Base-by-base conservation (phyloP, 1,140 invertebrate genomes). In the Cydia strobilella region DNA sequence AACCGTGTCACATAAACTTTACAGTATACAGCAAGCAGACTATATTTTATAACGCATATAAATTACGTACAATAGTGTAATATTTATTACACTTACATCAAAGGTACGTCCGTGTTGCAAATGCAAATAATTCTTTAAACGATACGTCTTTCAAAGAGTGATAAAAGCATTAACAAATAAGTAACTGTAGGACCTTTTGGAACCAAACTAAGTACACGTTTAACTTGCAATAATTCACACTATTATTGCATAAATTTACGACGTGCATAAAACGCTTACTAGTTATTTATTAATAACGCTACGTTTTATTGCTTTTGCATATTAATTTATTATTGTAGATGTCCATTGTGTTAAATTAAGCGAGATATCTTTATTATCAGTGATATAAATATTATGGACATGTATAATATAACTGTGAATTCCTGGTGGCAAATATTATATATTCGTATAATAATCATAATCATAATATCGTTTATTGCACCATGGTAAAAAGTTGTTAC, bases 221-320 rank as follows among this genome's bases (percentile, higher is more conserved):
- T 39, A 23, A 23, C 39, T 5, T n/a, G 35, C 23, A 72, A 20
- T 72, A 72, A 72, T 72, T 72, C 35, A 45, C 45, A 35, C 45
- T 72, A 72, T 72, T 51, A 45, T 51, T 42, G n/a, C 7, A 72
- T 39, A 39, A 42, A 45, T 72, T 72, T 45, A 72, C n/a, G 39
- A 42, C n/a, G 18, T 72, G 18, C 71, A 35, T 39, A 71, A 71
- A 45, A 71, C n/a, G 12, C 15, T 42, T 35, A 20, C 27, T 45
- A 42, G 6, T 72, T 45, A 45, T 31, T 66, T 66, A 66, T 66
- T 31, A 65, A 25, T 65, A 66, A 66, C 9, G 63, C 27, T 15
- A 31, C 27, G 25, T 66, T 66, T 63, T 66, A 66, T 66, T 66
- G 63, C 63, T 66, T 66, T 66, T 66, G 27, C 27, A 2, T 66